Evolutionary conservation across 1,140 invertebrate genomes (phyloP).

Genomic region (Plectus sambesii): DNA sequence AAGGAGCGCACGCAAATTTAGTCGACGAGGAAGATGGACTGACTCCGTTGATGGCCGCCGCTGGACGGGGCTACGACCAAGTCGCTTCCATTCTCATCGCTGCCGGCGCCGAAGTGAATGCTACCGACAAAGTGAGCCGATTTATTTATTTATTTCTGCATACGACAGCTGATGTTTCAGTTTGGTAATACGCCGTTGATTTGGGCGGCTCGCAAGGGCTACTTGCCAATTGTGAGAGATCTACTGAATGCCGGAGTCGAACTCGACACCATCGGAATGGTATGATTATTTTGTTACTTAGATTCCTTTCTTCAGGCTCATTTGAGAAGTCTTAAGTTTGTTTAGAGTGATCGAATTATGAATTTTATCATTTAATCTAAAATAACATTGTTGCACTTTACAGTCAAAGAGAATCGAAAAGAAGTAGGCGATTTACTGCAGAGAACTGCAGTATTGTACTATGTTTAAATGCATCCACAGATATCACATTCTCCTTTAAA

Average conservation of each 20-base stretch:
- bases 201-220: slow-evolving; percentile 82
- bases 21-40: slow-evolving; percentile 86
- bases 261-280: slow-evolving; percentile 72
- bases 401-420: too few relatives aligned
- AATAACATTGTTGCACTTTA: too few relatives aligned
- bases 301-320: slow-evolving; percentile 2
- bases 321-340: too few relatives aligned
- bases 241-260: slow-evolving; percentile 70
- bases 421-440: too few relatives aligned
- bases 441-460: too few relatives aligned
- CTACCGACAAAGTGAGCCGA: slow-evolving; percentile 30
- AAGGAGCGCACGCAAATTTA: slow-evolving; percentile 81
- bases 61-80: slow-evolving; percentile 72
- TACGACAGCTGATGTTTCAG: too few relatives aligned
- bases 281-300: slow-evolving; percentile 43
- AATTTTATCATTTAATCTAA: too few relatives aligned
- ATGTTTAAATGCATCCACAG: too few relatives aligned
- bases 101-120: slow-evolving; percentile 50
- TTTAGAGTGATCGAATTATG: too few relatives aligned
- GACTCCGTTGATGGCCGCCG: slow-evolving; percentile 80
- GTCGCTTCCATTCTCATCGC: slow-evolving; percentile 73
- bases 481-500: too few relatives aligned
- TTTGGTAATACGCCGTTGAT: slow-evolving; percentile 91
- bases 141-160: slow-evolving; percentile 10
- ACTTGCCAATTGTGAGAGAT: slow-evolving; percentile 60